These are phyloP conservation scores for Budorcas taxicolor DNA, from an alignment of 2,113 vertebrate genomes.

Conservation along the genomic window DNA sequence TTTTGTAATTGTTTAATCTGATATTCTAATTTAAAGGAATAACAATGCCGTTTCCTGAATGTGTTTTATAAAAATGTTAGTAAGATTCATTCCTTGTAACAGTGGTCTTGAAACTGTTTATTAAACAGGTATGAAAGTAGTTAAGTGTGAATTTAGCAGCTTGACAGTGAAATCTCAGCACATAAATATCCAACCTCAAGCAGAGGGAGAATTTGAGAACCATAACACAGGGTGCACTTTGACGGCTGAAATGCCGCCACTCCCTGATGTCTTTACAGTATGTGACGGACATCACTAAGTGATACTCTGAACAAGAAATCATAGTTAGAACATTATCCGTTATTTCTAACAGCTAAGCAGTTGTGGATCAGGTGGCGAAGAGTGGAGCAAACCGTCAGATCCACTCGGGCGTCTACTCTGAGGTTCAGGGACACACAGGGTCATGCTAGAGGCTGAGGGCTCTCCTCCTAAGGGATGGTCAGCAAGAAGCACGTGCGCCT, in stretches of 20 bases:
- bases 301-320: not conserved
- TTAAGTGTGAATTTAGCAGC: slow-evolving; percentile 8
- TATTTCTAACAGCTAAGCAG: not conserved
- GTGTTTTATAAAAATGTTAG: not conserved
- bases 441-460: not conserved
- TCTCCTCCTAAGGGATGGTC: not conserved
- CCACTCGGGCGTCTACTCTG: not conserved
- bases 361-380: not conserved
- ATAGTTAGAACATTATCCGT: not conserved
- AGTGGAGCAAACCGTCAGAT: not conserved
- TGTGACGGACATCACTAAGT: not conserved
- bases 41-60: slow-evolving; percentile 19
- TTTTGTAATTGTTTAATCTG: not conserved
- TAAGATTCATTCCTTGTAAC: not conserved
- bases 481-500: not conserved
- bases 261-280: not conserved
- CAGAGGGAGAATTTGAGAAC: not conserved
- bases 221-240: not conserved
- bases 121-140: slow-evolving; percentile 1
- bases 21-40: slow-evolving; percentile 16
- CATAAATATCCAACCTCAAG: not conserved
- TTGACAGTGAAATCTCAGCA: slow-evolving; percentile 8
- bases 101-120: not conserved
- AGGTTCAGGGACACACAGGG: not conserved
- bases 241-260: not conserved